Base-by-base conservation (phyloP, 2,888 invertebrate genomes). In the Linnaemya vulpina region DNA sequence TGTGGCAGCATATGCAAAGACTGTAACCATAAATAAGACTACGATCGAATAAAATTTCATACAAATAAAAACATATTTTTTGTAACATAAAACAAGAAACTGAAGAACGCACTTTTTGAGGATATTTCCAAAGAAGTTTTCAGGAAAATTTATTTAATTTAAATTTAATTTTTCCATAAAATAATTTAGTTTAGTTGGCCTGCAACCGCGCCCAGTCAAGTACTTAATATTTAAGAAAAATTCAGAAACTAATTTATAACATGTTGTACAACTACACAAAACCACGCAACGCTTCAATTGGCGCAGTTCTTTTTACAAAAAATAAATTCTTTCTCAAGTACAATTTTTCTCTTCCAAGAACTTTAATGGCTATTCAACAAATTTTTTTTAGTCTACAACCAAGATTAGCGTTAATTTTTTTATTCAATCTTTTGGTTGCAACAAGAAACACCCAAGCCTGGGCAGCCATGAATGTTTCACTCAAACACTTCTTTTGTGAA, bases 401-500 rank as follows among this genome's bases (percentile, higher is more conserved):
- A 75, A 10, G 17, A 53, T 65, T 53, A 65, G 10, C 30, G 10
- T 38, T 62, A n/a, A n/a, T 43, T 30, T 30, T 4, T 9, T 53
- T 35, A 30, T n/a, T n/a, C n/a, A n/a, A n/a, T n/a, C 9, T n/a
- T 17, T 20, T 30, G 1, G 8, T 15, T 65, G 20, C 55, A 51
- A 38, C 22, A 63, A 17, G 15, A 1, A 22, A 4, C 53, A 22
- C 51, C 1, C 53, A 22, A 30, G 5, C 5, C 3, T 30, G 15
- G 15, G 8, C 30, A 30, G 60, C 17, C 58, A 58, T 22, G 67
- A 67, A 68, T 30, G n/a, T 53, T 22, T 17, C 30, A 43, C 7
- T 17, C 17, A n/a, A 55, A 65, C 7, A 30, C 20, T 75, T 63
- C 43, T 75, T 75, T 63, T 53, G 65, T 43, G 55, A 68, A 63